Base-by-base conservation (phyloP, 2,888 invertebrate species). In the Abscondita cerata region DNA sequence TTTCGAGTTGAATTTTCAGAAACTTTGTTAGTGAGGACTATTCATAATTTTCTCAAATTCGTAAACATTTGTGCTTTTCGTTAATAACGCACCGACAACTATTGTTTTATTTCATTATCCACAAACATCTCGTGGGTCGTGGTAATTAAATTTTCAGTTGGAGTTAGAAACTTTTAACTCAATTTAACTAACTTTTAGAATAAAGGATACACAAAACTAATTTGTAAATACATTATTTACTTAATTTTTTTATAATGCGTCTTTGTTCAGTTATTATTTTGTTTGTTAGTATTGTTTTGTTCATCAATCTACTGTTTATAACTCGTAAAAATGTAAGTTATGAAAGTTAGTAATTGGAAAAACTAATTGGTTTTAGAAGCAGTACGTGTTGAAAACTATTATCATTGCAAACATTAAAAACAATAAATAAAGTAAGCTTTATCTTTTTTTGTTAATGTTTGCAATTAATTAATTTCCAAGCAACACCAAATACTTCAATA, bases 161-260 rank as follows among this genome's bases (percentile, higher is more conserved):
- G 48, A 56, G 56, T 56, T 56, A 16, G 48, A 15, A 56, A 50
- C 46, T 56, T 56, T 38, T 55, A 56, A 50, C 48, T 50, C 31
- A 44, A 12, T 54, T 54, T 44, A 25, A 13, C 34, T 15, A 51
- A 51, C 33, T 36, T 51, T 51, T n/a, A 33, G 48, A 11, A 12
- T 8, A 48, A 20, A 13, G 12, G 18, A 11, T 34, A n/a, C 34
- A 11, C 44, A 19, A 44, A 44, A 8, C 18, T 18, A 44, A 18
- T 44, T 18, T 44, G 9, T 18, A 44, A 44, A 44, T 44, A 9
- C 19, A 19, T 44, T 16, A 25, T 25, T 25, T n/a, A n/a, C n/a
- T n/a, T n/a, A n/a, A n/a, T n/a, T n/a, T n/a, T n/a, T n/a, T n/a
- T n/a, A n/a, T n/a, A n/a, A n/a, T n/a, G n/a, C n/a, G n/a, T 9